A percentile compares a stretch with the other conserved stretches of the same genome.
phyloP scores from a whole-genome alignment of 2,888 invertebrate genomes.

The Tipula helvola region DNA sequence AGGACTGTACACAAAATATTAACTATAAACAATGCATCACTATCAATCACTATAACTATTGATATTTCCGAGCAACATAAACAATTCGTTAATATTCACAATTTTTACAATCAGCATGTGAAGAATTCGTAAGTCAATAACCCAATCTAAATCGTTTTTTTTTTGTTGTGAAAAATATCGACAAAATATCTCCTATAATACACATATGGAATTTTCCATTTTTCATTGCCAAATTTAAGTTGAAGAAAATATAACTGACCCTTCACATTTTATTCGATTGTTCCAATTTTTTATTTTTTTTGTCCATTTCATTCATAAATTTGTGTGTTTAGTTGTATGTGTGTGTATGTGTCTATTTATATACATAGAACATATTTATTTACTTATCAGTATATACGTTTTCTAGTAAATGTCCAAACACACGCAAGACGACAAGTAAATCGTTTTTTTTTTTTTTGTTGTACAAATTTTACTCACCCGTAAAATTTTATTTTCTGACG shows the following conservation, averaged over 20 bases:
- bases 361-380: background rate
- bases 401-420: background rate
- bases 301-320: background rate
- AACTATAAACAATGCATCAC: background rate
- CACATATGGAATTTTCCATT: background rate
- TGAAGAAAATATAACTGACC: background rate
- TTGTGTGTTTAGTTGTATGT: background rate
- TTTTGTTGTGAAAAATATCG: background rate
- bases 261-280: background rate
- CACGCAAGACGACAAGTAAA: background rate
- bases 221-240: background rate
- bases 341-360: background rate
- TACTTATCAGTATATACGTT: background rate
- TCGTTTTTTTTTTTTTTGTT: background rate
- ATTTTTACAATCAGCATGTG: background rate
- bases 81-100: background rate
- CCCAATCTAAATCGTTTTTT: background rate
- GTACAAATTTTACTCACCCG: background rate
- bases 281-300: background rate
- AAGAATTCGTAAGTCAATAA: background rate
- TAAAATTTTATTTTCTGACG: background rate
- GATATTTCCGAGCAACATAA: background rate
- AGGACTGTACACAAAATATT: no score
- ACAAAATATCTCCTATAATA: background rate
- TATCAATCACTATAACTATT: background rate